Conservation (phyloP, 2,797 vertebrate genomes). For the Pangasius krempfi region DNA sequence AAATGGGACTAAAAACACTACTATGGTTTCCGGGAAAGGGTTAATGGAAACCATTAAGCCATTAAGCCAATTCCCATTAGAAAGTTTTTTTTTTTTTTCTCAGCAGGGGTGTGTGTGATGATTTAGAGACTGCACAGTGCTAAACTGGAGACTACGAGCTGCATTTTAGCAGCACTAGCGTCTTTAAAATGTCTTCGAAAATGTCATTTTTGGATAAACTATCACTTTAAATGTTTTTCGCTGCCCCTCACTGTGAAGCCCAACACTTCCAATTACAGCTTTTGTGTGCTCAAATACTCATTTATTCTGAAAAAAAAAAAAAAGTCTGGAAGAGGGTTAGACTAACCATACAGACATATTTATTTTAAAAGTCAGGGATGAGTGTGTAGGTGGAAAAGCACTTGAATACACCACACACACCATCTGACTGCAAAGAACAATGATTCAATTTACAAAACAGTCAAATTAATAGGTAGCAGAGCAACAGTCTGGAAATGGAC, state of each 20-base stretch:
- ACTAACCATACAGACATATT: too few relatives aligned
- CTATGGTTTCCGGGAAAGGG: not conserved
- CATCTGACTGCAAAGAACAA: not conserved
- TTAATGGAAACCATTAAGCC: not conserved
- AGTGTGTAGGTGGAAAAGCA: constrained; percentile 7
- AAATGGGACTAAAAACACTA: not conserved
- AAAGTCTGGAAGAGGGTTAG: not conserved
- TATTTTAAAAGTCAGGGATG: not conserved
- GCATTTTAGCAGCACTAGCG: not conserved
- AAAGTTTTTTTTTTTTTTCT: too few relatives aligned
- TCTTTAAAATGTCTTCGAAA: not conserved
- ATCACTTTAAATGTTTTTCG: not conserved
- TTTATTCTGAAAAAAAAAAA: not conserved
- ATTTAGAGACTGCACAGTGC: not conserved
- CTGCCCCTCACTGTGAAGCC: not conserved
- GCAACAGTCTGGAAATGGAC: not conserved
- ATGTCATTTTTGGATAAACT: not conserved
- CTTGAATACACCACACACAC: not conserved
- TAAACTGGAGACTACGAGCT: not conserved
- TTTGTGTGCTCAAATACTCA: not conserved
- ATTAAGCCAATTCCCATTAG: not conserved
- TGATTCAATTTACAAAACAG: not conserved
- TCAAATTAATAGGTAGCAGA: not conserved
- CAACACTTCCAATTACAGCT: not conserved
- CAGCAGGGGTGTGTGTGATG: not conserved